Percentiles rank a stretch among this genome's conserved stretches.
Conservation (phyloP, 1,140 invertebrate genomes). For the Drosophila nasuta region DNA sequence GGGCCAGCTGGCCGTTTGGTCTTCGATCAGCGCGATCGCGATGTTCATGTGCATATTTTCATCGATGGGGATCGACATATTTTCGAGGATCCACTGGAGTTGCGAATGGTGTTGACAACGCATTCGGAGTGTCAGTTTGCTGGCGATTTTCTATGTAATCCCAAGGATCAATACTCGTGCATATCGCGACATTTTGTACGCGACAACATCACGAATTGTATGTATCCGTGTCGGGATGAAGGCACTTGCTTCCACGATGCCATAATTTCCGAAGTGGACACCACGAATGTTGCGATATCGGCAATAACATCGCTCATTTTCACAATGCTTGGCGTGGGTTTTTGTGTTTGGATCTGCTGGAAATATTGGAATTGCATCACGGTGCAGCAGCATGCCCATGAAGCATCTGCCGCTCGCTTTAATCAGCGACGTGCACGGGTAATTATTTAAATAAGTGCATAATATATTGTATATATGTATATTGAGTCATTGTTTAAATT, state of each 20-base stretch:
- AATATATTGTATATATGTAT: not conserved
- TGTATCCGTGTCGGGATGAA: slow-evolving; percentile 79
- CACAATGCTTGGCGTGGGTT: slow-evolving; percentile 82
- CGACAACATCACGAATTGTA: slow-evolving; percentile 79
- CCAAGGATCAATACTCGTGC: slow-evolving; percentile 75
- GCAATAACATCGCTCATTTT: slow-evolving; percentile 83
- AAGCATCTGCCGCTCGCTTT: slow-evolving; percentile 72
- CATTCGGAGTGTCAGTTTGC: slow-evolving; percentile 74
- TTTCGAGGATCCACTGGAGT: slow-evolving; percentile 71
- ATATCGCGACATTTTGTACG: slow-evolving; percentile 79
- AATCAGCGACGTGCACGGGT: slow-evolving; percentile 66
- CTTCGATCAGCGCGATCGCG: slow-evolving; percentile 73
- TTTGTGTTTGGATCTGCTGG: slow-evolving; percentile 82
- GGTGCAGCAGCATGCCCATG: slow-evolving; percentile 77
- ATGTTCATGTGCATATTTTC: slow-evolving; percentile 73
- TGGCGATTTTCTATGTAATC: slow-evolving; percentile 74
- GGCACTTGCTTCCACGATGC: slow-evolving; percentile 74
- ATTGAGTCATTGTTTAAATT: not conserved
- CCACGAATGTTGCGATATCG: slow-evolving; percentile 75
- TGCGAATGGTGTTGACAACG: slow-evolving; percentile 76
- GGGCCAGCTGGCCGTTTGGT: slow-evolving; percentile 64
- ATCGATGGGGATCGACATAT: slow-evolving; percentile 64
- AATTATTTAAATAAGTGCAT: not conserved
- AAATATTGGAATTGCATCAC: slow-evolving; percentile 84
- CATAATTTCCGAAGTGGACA: slow-evolving; percentile 63